Percentiles rank a stretch among this genome's conserved stretches.
phyloP scores from a whole-genome alignment of 2,113 vertebrate genomes.

The Genyomyrus donnyi region DNA sequence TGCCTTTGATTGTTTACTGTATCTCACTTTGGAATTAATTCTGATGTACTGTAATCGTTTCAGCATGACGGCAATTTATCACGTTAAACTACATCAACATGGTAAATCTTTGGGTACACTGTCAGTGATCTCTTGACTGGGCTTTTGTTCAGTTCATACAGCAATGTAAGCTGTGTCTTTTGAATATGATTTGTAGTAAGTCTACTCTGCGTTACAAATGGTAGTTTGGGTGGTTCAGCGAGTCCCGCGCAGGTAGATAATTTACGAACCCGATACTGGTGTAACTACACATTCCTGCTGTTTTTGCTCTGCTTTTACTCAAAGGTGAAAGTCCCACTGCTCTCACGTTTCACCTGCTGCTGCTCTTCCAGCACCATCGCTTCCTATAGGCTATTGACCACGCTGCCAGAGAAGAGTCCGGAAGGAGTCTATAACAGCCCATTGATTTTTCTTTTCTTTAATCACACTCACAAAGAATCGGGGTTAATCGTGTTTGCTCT shows the following conservation, averaged over 20 bases:
- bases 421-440: not conserved
- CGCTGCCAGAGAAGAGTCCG: not conserved
- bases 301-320: not conserved
- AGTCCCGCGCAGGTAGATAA: not conserved
- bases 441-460: not conserved
- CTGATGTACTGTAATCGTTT: slow-evolving; percentile 81
- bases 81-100: not conserved
- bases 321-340: not conserved
- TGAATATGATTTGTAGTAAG: not conserved
- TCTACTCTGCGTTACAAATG: not conserved
- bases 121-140: not conserved
- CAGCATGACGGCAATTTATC: slow-evolving; percentile 36
- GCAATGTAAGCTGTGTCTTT: not conserved
- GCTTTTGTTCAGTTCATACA: not conserved
- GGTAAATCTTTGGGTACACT: not conserved
- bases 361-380: not conserved
- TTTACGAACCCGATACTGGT: not conserved
- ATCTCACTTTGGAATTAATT: slow-evolving; percentile 76
- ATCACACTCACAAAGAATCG: not conserved
- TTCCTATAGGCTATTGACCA: not conserved
- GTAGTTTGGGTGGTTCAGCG: not conserved
- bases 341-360: not conserved
- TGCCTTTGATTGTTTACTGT: slow-evolving; percentile 27
- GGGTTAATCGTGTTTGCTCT: not conserved
- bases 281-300: not conserved